These are phyloP conservation scores for Anhinga anhinga DNA, from an alignment of 2,113 vertebrate species.

Conservation along the genomic window DNA sequence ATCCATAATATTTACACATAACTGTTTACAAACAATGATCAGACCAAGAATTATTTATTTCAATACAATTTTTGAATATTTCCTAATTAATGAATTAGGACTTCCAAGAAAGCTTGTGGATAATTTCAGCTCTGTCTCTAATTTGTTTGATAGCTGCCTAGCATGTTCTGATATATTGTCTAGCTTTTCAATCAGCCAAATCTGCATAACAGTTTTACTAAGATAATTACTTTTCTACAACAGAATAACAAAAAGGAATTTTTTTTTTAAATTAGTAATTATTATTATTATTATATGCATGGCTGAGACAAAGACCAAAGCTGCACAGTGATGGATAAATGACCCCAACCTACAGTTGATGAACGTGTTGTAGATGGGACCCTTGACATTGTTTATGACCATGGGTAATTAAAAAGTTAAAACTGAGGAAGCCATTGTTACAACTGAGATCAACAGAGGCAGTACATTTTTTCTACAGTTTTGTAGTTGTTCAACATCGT, in stretches of 20 bases:
- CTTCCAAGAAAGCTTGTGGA: not conserved
- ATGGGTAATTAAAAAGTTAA: not conserved
- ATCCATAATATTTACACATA: not conserved
- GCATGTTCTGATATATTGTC: not conserved
- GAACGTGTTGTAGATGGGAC: not conserved
- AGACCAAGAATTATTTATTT: not conserved
- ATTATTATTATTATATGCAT: not conserved
- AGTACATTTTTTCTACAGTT: not conserved
- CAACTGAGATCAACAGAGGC: not conserved
- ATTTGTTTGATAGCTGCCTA: not conserved
- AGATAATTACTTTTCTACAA: not conserved
- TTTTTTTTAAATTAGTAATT: not conserved
- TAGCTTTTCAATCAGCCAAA: not conserved
- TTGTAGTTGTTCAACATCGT: not conserved
- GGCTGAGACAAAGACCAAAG: not conserved
- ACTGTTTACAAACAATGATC: not conserved
- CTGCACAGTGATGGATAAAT: not conserved
- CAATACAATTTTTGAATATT: not conserved
- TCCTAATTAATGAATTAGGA: not conserved
- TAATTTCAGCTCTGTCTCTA: not conserved
- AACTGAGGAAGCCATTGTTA: not conserved
- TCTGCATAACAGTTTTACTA: not conserved
- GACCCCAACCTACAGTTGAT: rapidly evolving
- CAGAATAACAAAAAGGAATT: not conserved
- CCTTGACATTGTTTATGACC: not conserved